Evolutionary conservation across 2,113 vertebrate genomes (phyloP).

Genomic region (Nematolebias whitei): DNA sequence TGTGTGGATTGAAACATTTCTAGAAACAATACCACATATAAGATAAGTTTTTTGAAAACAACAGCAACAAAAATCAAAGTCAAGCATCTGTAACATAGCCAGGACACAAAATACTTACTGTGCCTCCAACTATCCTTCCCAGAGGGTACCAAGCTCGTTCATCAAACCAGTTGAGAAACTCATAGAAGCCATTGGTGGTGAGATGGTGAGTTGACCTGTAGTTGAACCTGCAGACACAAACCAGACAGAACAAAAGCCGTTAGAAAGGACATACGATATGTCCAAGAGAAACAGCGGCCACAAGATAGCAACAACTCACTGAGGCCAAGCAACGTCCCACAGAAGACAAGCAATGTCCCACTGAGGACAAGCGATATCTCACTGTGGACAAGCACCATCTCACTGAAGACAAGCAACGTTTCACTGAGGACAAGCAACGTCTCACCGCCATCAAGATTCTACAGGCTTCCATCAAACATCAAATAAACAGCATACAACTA

Average conservation of each 20-base stretch:
- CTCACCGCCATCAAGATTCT: too few relatives aligned
- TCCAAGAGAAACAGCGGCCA: neutral
- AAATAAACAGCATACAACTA: too few relatives aligned
- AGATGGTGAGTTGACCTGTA: slow-evolving; percentile 99
- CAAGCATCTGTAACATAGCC: neutral
- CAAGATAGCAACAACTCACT: neutral
- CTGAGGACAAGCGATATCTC: too few relatives aligned
- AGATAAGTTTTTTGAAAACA: too few relatives aligned
- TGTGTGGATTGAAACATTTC: too few relatives aligned
- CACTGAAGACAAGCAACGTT: too few relatives aligned
- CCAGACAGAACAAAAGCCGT: neutral
- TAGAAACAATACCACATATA: too few relatives aligned
- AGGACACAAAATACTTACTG: slow-evolving; percentile 84
- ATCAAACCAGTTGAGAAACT: slow-evolving; percentile 99
- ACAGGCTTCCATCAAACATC: too few relatives aligned
- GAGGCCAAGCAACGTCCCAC: too few relatives aligned
- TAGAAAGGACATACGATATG: neutral
- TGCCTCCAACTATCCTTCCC: slow-evolving; percentile 98
- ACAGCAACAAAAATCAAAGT: neutral
- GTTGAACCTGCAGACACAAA: slow-evolving; percentile 88
- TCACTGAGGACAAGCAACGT: too few relatives aligned
- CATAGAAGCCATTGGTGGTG: slow-evolving; percentile 97
- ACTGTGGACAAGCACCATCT: too few relatives aligned
- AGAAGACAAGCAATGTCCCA: too few relatives aligned
- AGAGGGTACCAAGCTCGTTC: slow-evolving; percentile 99